Evolutionary conservation across 2,888 invertebrate genomes (phyloP).

Genomic region (Drosophila fungiperda): DNA sequence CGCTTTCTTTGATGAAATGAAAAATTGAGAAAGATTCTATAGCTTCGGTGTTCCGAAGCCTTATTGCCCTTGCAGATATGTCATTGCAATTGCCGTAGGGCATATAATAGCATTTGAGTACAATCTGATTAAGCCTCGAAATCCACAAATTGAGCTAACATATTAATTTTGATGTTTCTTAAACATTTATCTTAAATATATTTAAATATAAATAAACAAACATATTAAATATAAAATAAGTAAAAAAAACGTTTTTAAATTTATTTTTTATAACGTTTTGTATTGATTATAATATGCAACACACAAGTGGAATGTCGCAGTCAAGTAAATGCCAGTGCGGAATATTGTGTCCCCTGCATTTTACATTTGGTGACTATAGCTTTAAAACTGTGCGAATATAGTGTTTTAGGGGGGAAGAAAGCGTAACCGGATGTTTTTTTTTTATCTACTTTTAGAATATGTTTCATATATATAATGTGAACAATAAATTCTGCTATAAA

Average conservation of each 20-base stretch:
- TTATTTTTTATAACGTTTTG: neutral
- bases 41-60: slow-evolving; percentile 1
- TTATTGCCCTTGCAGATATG: slow-evolving; percentile 15
- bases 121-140: neutral
- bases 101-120: neutral
- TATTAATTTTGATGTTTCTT: neutral
- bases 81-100: neutral
- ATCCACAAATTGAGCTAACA: neutral
- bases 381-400: neutral
- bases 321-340: neutral
- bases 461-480: neutral
- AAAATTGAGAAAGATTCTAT: neutral
- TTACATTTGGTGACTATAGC: neutral
- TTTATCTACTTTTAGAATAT: neutral
- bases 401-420: neutral
- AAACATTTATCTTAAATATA: neutral
- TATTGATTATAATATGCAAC: neutral
- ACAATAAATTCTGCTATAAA: neutral
- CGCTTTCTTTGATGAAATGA: slow-evolving; percentile 1
- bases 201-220: neutral
- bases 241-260: neutral
- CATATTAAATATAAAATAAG: neutral
- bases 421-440: neutral
- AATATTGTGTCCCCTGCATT: neutral
- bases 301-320: neutral